These are phyloP conservation scores for Apodemia hepburni DNA, from an alignment of 2,888 invertebrate genomes.

Conservation along the genomic window DNA sequence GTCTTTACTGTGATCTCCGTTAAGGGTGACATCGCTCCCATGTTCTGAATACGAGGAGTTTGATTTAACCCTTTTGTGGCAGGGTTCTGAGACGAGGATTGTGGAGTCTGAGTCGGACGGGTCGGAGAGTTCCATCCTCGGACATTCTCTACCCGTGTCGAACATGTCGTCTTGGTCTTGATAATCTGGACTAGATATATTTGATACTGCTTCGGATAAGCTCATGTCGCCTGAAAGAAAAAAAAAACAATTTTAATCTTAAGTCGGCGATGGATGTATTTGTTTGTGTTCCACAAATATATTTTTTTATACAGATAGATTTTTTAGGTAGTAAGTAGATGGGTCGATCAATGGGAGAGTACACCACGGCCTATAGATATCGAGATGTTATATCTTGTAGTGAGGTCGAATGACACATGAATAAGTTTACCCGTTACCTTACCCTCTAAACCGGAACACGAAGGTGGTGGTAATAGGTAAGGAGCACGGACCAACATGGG, in stretches of 20 bases:
- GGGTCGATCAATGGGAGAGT: no score
- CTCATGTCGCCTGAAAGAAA: constrained; percentile 84
- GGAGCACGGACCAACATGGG: no score
- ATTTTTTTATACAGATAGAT: no score
- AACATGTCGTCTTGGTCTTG: constrained; percentile 93
- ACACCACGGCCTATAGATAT: no score
- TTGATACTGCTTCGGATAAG: constrained; percentile 92
- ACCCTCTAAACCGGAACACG: no score
- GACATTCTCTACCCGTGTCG: constrained; percentile 87
- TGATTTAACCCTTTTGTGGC: constrained; percentile 77
- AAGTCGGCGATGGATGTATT: no score
- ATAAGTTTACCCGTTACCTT: no score
- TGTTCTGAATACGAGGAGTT: constrained; percentile 69
- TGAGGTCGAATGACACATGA: no score
- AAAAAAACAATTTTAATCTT: not conserved
- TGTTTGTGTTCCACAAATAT: no score
- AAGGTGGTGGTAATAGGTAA: no score
- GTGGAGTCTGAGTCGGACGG: constrained; percentile 95
- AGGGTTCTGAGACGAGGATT: constrained; percentile 90
- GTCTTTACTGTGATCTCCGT: constrained; percentile 66
- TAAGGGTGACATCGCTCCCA: constrained; percentile 81
- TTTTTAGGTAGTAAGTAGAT: no score
- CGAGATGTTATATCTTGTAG: no score
- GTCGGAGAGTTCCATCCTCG: constrained; percentile 92
- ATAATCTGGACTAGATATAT: constrained; percentile 94